A percentile compares a stretch with the other conserved stretches of the same genome.
Evolutionary conservation across 1,140 invertebrate genomes (phyloP).

Genomic region (Megalopta genalis): DNA sequence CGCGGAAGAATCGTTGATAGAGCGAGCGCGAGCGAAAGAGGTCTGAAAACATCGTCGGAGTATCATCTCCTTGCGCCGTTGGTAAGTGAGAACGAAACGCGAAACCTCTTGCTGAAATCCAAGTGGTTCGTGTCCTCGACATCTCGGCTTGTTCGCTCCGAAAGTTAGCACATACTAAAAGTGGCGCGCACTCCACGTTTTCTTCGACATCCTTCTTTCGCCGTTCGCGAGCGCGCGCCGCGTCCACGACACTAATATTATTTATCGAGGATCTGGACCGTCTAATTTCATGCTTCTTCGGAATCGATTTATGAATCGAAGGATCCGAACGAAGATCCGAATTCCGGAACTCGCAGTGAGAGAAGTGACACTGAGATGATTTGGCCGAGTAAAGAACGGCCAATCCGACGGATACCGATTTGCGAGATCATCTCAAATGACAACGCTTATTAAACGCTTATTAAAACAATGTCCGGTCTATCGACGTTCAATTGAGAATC

Average conservation of each 20-base stretch:
- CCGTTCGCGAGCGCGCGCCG: neutral
- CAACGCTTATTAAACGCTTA: too few species aligned
- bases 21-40: neutral
- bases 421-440: too few species aligned
- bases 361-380: too few species aligned
- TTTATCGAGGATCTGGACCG: neutral
- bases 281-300: neutral
- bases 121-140: constrained; percentile 55
- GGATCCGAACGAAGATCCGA: too few species aligned
- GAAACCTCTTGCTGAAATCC: constrained; percentile 57
- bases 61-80: constrained; percentile 40
- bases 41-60: constrained; percentile 36
- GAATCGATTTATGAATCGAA: too few species aligned
- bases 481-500: too few species aligned
- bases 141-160: constrained; percentile 48
- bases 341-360: too few species aligned
- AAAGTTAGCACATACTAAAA: constrained; percentile 36
- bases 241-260: neutral
- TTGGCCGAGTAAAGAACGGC: too few species aligned
- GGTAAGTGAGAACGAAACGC: constrained; percentile 51
- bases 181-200: constrained; percentile 37
- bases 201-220: neutral
- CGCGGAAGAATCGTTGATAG: neutral
- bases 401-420: too few species aligned
- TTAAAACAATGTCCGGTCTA: too few species aligned